phyloP scores from a whole-genome alignment of 2,797 vertebrate species.

The Anguilla megastoma region DNA sequence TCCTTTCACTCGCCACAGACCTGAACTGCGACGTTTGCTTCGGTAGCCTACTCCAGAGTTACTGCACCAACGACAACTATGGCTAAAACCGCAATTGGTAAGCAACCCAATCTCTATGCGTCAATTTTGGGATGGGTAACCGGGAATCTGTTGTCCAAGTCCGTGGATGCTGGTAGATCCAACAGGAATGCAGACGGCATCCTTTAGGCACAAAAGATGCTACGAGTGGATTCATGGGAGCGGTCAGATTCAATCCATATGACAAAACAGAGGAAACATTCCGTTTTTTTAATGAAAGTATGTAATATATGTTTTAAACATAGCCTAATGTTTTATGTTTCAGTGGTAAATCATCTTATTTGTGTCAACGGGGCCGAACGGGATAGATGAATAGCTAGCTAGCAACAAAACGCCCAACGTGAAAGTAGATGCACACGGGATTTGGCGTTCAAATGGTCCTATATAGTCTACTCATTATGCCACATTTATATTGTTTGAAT shows the following conservation, averaged over 20 bases:
- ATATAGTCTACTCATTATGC: not conserved
- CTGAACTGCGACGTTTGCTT: slow-evolving; percentile 61
- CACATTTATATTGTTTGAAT: not conserved
- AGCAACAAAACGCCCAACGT: not conserved
- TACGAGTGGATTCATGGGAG: slow-evolving; percentile 60
- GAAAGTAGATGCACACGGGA: not conserved
- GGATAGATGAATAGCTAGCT: not conserved
- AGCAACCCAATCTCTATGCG: slow-evolving; percentile 51
- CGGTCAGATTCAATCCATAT: slow-evolving; percentile 60
- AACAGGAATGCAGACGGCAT: slow-evolving; percentile 59
- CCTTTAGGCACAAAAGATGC: slow-evolving; percentile 72
- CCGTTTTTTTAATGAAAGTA: not conserved
- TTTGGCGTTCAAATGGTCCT: not conserved
- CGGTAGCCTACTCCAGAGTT: slow-evolving; percentile 19
- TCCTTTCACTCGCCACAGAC: slow-evolving; percentile 59
- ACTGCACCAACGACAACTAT: slow-evolving; percentile 57
- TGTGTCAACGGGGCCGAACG: not conserved
- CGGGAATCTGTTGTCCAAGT: slow-evolving; percentile 27
- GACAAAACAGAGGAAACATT: slow-evolving; percentile 9
- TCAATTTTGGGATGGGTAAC: slow-evolving; percentile 17
- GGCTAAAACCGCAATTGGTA: slow-evolving; percentile 78
- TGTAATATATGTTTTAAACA: not conserved
- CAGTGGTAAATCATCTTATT: not conserved
- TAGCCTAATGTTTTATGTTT: not conserved
- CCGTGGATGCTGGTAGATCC: slow-evolving; percentile 49